These are phyloP conservation scores for Ceyx erithaca DNA, from an alignment of 2,797 vertebrate genomes.

Conservation along the genomic window DNA sequence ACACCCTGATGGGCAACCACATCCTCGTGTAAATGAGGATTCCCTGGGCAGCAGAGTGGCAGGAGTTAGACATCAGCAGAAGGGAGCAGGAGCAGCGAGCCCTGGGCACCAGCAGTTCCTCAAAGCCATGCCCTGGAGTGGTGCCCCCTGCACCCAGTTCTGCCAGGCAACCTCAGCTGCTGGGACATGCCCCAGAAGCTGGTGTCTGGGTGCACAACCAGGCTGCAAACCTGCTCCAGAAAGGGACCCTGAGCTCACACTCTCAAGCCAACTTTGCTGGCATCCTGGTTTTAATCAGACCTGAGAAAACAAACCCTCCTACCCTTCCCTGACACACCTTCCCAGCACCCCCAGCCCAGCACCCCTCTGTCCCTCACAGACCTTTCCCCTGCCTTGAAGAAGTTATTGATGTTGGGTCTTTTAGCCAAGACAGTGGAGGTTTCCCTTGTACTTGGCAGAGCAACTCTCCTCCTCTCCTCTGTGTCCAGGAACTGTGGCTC, in stretches of 20 bases:
- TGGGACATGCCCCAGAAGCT: not conserved
- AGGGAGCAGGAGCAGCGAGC: not conserved
- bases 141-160: accelerated
- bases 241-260: not conserved
- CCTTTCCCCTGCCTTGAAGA: not conserved
- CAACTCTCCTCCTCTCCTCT: not conserved
- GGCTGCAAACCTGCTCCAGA: not conserved
- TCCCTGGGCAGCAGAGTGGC: accelerated
- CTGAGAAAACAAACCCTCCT: not conserved
- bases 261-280: not conserved
- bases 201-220: not conserved
- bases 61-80: not conserved
- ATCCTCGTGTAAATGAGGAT: not conserved
- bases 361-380: not conserved
- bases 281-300: not conserved
- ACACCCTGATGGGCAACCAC: not conserved
- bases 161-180: not conserved
- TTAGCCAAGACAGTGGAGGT: not conserved
- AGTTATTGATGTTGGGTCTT: not conserved
- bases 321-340: not conserved
- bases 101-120: not conserved
- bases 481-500: not conserved
- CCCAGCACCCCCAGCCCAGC: not conserved
- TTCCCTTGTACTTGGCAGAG: not conserved
- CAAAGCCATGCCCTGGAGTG: not conserved